A percentile compares a stretch with the other conserved stretches of the same genome.
Evolutionary conservation across 2,888 invertebrate genomes (phyloP).

Genomic region (Xanthia icteritia): DNA sequence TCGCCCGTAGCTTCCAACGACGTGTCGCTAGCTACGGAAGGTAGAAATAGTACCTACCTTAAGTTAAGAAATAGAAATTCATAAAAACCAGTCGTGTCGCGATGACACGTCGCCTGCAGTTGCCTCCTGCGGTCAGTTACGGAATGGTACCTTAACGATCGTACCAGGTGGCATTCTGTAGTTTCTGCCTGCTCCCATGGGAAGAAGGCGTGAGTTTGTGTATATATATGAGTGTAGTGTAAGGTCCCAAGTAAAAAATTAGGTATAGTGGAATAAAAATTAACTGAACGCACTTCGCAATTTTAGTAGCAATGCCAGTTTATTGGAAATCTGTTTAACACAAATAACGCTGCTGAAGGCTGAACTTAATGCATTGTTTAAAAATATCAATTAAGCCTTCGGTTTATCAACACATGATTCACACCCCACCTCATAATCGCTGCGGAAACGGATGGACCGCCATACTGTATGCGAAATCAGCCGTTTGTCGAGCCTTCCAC

Average conservation of each 20-base stretch:
- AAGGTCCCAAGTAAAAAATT: not conserved
- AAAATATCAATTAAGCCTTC: constrained; percentile 58
- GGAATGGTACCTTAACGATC: no score
- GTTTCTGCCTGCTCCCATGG: no score
- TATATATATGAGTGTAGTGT: no score
- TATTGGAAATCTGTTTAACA: constrained; percentile 10
- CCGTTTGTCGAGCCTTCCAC: constrained; percentile 87
- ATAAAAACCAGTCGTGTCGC: no score
- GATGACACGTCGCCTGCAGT: no score
- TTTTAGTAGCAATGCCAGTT: not conserved
- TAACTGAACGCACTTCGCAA: not conserved
- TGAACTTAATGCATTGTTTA: constrained; percentile 47
- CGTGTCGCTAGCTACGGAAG: no score
- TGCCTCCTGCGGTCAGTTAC: no score
- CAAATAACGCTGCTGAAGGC: constrained; percentile 40
- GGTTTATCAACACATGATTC: constrained; percentile 67
- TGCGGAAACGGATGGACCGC: constrained; percentile 87
- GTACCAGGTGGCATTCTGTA: no score
- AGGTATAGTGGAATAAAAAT: not conserved
- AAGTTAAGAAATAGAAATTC: no score
- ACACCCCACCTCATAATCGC: constrained; percentile 83
- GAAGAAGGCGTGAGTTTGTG: no score
- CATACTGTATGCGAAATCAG: constrained; percentile 88
- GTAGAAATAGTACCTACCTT: no score
- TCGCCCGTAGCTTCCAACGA: no score